phyloP scores from a whole-genome alignment of 2,797 vertebrate genomes.

The Hybognathus amarus region DNA sequence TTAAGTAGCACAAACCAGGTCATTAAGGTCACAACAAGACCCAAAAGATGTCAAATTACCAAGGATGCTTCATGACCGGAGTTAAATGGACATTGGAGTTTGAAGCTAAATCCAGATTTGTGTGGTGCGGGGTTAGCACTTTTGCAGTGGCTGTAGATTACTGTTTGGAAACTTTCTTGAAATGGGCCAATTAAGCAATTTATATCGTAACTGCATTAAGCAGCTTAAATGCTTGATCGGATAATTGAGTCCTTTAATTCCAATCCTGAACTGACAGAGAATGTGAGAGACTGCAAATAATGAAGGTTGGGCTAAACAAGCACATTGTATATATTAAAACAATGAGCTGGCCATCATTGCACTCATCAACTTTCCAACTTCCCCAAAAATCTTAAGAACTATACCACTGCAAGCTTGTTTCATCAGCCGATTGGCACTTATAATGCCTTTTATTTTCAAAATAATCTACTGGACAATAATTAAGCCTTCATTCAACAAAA shows the following conservation, averaged over 20 bases:
- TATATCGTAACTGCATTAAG: conserved; percentile 52
- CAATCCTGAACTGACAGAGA: conserved; percentile 38
- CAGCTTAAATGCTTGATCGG: conserved; percentile 41
- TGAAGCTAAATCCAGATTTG: conserved; percentile 19
- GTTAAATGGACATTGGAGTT: not conserved
- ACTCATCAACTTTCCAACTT: not conserved
- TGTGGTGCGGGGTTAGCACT: conserved; percentile 1
- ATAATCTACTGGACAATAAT: not conserved
- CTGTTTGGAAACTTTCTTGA: conserved; percentile 53
- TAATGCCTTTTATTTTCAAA: not conserved
- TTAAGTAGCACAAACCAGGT: not conserved
- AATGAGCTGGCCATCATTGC: not conserved
- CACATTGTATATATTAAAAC: not conserved
- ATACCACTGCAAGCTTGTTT: not conserved
- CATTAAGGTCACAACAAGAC: not conserved
- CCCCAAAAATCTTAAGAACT: not conserved
- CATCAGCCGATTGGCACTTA: not conserved
- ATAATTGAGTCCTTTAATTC: conserved; percentile 51
- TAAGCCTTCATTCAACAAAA: not conserved
- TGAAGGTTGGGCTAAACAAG: not conserved
- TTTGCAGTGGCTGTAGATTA: conserved; percentile 25
- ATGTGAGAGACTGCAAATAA: conserved; percentile 18
- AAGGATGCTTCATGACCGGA: not conserved
- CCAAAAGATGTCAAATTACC: not conserved
- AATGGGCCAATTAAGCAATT: conserved; percentile 56